phyloP scores from a whole-genome alignment of 2,888 invertebrate genomes.

The Diarsia mendica region DNA sequence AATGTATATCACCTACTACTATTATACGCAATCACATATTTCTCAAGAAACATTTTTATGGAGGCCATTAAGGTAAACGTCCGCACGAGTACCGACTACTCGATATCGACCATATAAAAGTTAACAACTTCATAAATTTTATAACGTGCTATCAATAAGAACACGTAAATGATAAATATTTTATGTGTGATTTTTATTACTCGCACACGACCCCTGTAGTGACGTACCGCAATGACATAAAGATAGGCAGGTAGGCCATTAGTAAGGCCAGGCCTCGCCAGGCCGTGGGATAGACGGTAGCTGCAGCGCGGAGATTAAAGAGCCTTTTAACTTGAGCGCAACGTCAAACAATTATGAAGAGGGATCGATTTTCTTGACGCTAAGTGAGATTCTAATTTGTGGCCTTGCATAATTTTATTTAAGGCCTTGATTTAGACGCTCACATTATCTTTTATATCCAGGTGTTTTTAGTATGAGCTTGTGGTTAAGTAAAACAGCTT shows the following conservation, averaged over 20 bases:
- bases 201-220: slow-evolving; percentile 63
- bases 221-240: slow-evolving; percentile 63
- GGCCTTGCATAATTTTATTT: slow-evolving; percentile 10
- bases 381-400: slow-evolving; percentile 39
- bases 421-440: not conserved
- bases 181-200: slow-evolving; percentile 78
- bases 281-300: slow-evolving; percentile 13
- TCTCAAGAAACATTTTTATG: slow-evolving; percentile 65
- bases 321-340: slow-evolving; percentile 49
- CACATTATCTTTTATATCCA: not conserved
- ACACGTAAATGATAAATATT: slow-evolving; percentile 79
- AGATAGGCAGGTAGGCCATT: slow-evolving; percentile 66
- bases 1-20: slow-evolving; percentile 42
- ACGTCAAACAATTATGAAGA: slow-evolving; percentile 51
- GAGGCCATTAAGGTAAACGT: slow-evolving; percentile 63
- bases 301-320: slow-evolving; percentile 46
- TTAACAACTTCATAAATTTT: slow-evolving; percentile 85
- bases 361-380: slow-evolving; percentile 47
- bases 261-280: slow-evolving; percentile 39
- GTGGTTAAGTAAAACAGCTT: too few species aligned
- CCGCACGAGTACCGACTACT: slow-evolving; percentile 62
- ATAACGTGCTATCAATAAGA: slow-evolving; percentile 83
- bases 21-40: slow-evolving; percentile 64
- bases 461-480: too few species aligned
- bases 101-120: slow-evolving; percentile 79